A percentile compares a stretch with the other conserved stretches of the same genome.
Evolutionary conservation across 2,797 vertebrate genomes (phyloP).

Genomic region (Ispidina picta): DNA sequence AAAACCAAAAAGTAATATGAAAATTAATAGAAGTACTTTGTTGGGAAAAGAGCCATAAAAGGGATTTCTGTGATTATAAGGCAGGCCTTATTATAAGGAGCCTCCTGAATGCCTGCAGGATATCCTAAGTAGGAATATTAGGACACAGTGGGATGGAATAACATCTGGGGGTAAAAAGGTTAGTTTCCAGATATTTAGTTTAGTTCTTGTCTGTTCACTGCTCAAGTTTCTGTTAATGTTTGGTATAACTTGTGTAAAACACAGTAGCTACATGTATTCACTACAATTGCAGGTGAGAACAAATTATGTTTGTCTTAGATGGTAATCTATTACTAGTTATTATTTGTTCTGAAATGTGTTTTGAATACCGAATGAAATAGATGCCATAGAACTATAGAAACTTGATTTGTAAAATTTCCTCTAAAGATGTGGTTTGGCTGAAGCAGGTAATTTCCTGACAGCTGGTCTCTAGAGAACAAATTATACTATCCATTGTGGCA

Average conservation of each 20-base stretch:
- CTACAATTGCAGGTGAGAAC: fast-evolving
- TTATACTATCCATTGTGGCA: background rate
- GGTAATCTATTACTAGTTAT: background rate
- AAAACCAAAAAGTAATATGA: background rate
- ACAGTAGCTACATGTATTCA: background rate
- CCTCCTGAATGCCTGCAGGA: background rate
- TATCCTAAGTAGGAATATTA: background rate
- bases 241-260: background rate
- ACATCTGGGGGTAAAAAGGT: background rate
- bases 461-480: background rate
- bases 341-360: background rate
- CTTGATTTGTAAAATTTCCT: background rate
- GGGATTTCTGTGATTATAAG: background rate
- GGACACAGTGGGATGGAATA: background rate
- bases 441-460: background rate
- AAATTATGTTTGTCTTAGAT: fast-evolving
- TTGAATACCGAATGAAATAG: fast-evolving
- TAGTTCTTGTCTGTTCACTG: fast-evolving
- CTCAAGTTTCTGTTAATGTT: background rate
- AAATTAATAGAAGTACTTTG: background rate
- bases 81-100: background rate
- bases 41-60: background rate
- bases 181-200: background rate
- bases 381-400: background rate
- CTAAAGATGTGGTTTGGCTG: background rate